Evolutionary conservation across 2,113 vertebrate genomes (phyloP).

Genomic region (Propithecus coquereli): DNA sequence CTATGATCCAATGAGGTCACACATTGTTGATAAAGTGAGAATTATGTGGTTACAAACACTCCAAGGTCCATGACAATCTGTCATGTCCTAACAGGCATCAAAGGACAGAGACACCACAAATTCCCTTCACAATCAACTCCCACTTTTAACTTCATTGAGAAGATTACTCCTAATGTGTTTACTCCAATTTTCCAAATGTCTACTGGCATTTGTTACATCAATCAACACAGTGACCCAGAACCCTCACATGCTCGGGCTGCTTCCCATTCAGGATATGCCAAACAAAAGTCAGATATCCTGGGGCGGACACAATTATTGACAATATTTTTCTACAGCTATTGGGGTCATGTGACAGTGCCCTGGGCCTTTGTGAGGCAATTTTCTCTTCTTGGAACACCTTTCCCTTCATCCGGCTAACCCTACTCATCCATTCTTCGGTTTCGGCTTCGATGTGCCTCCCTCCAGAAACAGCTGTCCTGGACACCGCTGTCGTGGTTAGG

Average conservation of each 20-base stretch:
- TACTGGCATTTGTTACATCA: background rate
- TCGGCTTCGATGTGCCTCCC: background rate
- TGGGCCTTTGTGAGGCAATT: background rate
- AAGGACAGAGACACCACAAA: background rate
- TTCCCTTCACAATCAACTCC: background rate
- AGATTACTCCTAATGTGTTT: background rate
- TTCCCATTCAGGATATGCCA: fast-evolving
- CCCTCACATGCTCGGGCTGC: background rate
- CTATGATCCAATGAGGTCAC: background rate
- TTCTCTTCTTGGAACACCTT: background rate
- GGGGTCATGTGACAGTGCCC: background rate
- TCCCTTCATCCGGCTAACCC: background rate
- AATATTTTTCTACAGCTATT: background rate
- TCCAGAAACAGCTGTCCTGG: background rate
- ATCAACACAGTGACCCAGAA: background rate
- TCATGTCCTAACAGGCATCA: background rate
- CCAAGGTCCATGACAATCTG: background rate
- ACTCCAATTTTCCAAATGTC: background rate
- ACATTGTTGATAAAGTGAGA: background rate
- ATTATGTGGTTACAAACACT: background rate
- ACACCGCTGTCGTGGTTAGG: fast-evolving
- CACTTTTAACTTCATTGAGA: background rate
- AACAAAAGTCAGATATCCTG: fast-evolving
- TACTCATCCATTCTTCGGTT: fast-evolving
- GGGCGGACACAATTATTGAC: fast-evolving